Conservation (phyloP, 2,888 invertebrate species). For the Agonopterix heracliana region DNA sequence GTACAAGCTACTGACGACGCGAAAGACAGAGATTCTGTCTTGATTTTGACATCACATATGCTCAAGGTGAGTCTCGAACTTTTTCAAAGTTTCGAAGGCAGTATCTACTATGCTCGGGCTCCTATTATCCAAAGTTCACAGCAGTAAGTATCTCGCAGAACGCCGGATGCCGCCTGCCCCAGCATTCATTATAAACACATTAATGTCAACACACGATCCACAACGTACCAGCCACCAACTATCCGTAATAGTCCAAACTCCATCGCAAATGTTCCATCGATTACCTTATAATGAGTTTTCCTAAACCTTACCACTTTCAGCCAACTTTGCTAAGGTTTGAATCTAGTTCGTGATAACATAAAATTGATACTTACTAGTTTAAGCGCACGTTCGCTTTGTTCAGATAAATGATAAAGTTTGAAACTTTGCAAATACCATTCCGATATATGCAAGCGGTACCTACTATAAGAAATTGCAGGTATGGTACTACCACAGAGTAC, state of each 20-base stretch:
- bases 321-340: not conserved
- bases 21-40: no score
- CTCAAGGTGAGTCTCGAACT: no score
- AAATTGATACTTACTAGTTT: not conserved
- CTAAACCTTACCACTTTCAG: not conserved
- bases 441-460: no score
- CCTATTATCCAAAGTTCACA: no score
- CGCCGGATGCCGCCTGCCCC: not conserved
- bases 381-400: not conserved
- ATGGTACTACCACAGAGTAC: no score
- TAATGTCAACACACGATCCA: slow-evolving; percentile 21
- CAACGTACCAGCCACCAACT: slow-evolving; percentile 11
- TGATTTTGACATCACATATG: no score
- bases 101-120: no score
- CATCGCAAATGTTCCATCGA: slow-evolving; percentile 5
- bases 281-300: slow-evolving; percentile 8
- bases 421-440: no score
- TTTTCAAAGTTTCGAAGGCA: no score
- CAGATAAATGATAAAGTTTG: not conserved
- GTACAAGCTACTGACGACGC: no score
- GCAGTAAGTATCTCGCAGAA: no score
- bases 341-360: not conserved
- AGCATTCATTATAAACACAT: slow-evolving; percentile 30
- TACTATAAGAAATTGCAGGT: no score
- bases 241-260: slow-evolving; percentile 16